These are phyloP conservation scores for Lynx canadensis DNA, from an alignment of 2,113 vertebrate species.

Conservation along the genomic window DNA sequence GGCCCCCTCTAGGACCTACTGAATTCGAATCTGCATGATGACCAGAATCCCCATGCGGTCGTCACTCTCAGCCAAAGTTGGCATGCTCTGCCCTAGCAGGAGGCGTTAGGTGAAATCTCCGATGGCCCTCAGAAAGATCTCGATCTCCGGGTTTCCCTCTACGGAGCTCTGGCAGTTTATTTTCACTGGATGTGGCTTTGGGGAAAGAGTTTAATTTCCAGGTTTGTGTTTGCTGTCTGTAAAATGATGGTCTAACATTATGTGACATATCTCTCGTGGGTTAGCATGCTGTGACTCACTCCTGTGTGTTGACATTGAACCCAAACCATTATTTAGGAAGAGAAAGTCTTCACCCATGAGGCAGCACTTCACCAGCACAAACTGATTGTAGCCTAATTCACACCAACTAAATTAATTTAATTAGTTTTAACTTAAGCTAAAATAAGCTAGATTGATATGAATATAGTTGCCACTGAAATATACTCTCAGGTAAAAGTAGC, in stretches of 20 bases:
- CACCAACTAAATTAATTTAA: not conserved
- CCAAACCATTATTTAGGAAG: not conserved
- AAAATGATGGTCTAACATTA: not conserved
- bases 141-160: too few species aligned
- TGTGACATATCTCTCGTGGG: not conserved
- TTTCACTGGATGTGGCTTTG: not conserved
- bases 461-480: not conserved
- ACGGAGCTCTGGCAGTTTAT: not conserved
- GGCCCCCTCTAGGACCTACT: rapidly evolving
- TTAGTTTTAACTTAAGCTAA: not conserved
- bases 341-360: not conserved
- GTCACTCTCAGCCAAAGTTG: rapidly evolving
- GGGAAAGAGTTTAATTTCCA: not conserved
- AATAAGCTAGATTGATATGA: not conserved
- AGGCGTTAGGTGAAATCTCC: not conserved
- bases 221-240: not conserved
- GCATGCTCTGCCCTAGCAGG: not conserved
- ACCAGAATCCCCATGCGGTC: rapidly evolving
- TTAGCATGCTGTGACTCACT: not conserved
- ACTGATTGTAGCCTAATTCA: not conserved
- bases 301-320: not conserved
- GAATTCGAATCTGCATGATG: too few species aligned
- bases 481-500: not conserved
- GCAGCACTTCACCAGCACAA: too few species aligned
- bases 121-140: not conserved